A percentile compares a stretch with the other conserved stretches of the same genome.
These are phyloP conservation scores for Pterocles orientalis DNA, from an alignment of 2,113 vertebrate genomes.

Conservation along the genomic window DNA sequence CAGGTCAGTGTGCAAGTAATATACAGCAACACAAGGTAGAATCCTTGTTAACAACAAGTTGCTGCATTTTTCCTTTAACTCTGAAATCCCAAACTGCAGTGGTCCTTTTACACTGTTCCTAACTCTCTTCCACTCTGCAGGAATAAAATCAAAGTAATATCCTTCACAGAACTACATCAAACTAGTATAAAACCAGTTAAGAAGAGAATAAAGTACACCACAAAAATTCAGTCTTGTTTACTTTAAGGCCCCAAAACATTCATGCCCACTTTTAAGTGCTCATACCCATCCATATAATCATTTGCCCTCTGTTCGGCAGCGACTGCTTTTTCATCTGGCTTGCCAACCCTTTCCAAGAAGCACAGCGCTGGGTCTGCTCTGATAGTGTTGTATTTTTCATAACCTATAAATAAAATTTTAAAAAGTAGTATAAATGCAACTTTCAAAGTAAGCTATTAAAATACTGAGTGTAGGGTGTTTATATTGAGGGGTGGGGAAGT, in stretches of 20 bases:
- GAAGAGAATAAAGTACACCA: not conserved
- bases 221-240: not conserved
- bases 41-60: not conserved
- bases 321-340: constrained; percentile 97
- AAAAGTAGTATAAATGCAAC: not conserved
- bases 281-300: constrained; percentile 96
- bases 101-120: not conserved
- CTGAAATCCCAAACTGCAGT: not conserved
- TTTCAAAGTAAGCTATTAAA: not conserved
- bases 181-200: not conserved
- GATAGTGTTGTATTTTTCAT: constrained; percentile 98
- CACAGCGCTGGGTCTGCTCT: constrained; percentile 92
- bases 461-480: fast-evolving
- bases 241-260: not conserved
- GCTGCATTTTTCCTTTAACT: not conserved
- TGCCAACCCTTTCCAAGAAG: constrained; percentile 94
- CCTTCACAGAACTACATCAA: not conserved
- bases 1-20: not conserved
- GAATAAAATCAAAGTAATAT: not conserved
- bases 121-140: not conserved
- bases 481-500: not conserved
- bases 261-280: not conserved
- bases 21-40: not conserved
- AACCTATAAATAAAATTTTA: constrained; percentile 78
- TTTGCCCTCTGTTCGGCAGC: constrained; percentile 96